Evolutionary conservation across 2,797 vertebrate species (phyloP), one percentile per base, ranked within the genome.

Genomic region (Oceanodroma leucorhoa): DNA sequence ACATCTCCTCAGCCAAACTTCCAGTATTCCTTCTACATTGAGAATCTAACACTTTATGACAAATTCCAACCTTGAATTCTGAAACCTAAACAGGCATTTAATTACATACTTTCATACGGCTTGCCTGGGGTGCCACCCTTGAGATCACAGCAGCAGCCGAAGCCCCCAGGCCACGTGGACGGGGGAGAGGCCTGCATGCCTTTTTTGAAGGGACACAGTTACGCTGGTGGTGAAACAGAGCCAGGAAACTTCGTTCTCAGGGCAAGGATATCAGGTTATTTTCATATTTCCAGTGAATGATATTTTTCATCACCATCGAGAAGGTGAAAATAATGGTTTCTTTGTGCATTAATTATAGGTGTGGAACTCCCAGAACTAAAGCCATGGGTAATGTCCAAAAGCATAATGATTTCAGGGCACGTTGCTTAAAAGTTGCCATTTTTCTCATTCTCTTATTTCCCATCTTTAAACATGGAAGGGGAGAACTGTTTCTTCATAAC

Each of bases 71-170:
- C 45, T 65, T 62, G 45, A 57, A 40, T 50, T 67, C n/a, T n/a
- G 22, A 57, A 50, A 12, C 10, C 34, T 57, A 51, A 60, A 0
- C 20, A 75, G 53, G 45, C 36, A 29, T 76, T 70, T 45, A 16
- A 66, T 64, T 11, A 17, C 3, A 21, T n/a, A 13, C 8, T 30
- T 21, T 17, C 54, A 1, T 2, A 1, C 1, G 0, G 50, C 51
- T 38, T n/a, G 29, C 60, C 32, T 58, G 75, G 65, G n/a, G 21
- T 41, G 15, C 9, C 50, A 53, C 30, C 23, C 45, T 10, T 32
- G 54, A 26, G n/a, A 61, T 70, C 22, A 3, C 54, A 69, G 86
- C 48, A 81, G 83, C 7, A 55, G 20, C 66, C 30, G 61, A 36
- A 89, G 14, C 53, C 61, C 61, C n/a, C 1, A 3, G 34, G 48